phyloP scores from a whole-genome alignment of 2,113 vertebrate genomes.

The Microcebus jonahi region DNA sequence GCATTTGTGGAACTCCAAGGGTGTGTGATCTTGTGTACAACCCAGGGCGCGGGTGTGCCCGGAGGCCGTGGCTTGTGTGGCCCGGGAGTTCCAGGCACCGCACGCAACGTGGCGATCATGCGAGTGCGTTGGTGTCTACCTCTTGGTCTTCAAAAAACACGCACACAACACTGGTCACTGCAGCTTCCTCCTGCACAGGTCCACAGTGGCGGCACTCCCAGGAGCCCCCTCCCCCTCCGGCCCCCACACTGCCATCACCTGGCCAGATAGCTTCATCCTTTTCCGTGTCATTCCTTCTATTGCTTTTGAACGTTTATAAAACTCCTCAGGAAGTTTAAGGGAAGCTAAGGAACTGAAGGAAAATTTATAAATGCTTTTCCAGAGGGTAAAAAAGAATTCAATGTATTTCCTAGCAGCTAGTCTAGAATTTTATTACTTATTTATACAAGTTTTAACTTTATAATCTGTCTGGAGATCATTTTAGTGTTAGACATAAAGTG shows the following conservation, averaged over 20 bases:
- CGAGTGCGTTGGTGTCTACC: neutral
- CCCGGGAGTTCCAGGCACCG: neutral
- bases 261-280: neutral
- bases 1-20: neutral
- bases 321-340: conserved; percentile 41
- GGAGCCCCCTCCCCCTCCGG: neutral
- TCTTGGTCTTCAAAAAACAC: neutral
- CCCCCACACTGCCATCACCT: rapidly evolving
- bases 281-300: neutral
- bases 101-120: neutral
- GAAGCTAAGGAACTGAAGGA: conserved; percentile 25
- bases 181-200: rapidly evolving
- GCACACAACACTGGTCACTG: neutral
- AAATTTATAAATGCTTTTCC: conserved; percentile 49
- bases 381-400: conserved; percentile 21
- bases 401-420: conserved; percentile 36
- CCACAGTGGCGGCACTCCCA: rapidly evolving
- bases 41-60: neutral
- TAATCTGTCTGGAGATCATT: conserved; percentile 41
- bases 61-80: neutral
- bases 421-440: conserved; percentile 56
- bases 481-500: neutral
- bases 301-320: conserved; percentile 38
- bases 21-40: neutral
- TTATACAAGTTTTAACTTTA: conserved; percentile 52